Conservation (phyloP, 2,113 vertebrate species). For the Oostethus manadensis region DNA sequence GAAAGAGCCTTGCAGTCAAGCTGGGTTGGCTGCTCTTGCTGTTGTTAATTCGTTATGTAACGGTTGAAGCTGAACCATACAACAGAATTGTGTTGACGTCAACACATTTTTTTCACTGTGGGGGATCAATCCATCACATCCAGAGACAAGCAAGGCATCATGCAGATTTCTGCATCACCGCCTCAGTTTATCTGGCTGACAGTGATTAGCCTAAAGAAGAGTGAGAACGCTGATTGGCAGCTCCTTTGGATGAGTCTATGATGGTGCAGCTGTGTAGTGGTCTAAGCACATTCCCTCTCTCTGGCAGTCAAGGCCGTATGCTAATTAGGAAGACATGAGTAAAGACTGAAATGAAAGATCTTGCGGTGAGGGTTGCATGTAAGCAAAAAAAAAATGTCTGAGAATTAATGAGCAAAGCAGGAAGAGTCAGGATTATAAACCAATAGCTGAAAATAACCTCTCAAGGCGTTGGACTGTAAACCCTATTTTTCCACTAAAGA, state of each 20-base stretch:
- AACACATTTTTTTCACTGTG: neutral
- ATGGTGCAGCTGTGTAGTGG: slow-evolving; percentile 1
- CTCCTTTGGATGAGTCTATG: neutral
- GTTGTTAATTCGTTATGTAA: neutral
- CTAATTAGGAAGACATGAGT: neutral
- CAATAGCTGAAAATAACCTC: neutral
- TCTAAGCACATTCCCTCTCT: neutral
- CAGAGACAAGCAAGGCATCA: neutral
- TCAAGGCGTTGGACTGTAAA: neutral
- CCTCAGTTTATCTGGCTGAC: slow-evolving; percentile 2
- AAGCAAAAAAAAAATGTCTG: neutral
- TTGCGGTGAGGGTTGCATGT: neutral
- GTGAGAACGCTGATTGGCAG: neutral
- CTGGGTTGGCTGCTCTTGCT: neutral
- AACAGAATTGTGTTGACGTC: neutral
- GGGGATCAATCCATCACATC: neutral
- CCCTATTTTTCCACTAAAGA: neutral
- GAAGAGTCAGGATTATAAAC: neutral
- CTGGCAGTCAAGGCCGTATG: slow-evolving; percentile 1
- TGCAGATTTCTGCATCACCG: neutral
- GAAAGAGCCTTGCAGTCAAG: neutral
- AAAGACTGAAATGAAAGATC: neutral
- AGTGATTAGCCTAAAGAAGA: slow-evolving; percentile 3
- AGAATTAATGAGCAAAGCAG: neutral
- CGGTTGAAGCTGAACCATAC: neutral